Evolutionary conservation across 2,888 invertebrate genomes (phyloP).

Genomic region (Cataglyphis albicans): DNA sequence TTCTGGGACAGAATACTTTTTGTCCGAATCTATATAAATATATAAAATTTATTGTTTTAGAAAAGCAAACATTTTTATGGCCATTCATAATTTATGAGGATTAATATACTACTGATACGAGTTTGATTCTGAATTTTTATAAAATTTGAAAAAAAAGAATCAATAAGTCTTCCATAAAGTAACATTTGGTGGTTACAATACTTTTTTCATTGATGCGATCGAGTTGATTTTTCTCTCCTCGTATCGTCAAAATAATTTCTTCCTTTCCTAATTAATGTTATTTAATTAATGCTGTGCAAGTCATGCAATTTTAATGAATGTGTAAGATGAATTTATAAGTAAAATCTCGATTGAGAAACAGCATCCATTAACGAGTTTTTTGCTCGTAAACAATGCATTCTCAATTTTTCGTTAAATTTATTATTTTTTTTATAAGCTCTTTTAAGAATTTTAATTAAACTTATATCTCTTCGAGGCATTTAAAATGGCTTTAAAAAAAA

Average conservation of each 20-base stretch:
- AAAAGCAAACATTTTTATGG: neutral
- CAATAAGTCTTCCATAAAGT: neutral
- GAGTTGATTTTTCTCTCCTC: conserved; percentile 2
- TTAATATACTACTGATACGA: neutral
- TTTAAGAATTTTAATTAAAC: conserved; percentile 61
- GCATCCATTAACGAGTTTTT: conserved; percentile 1
- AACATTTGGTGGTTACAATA: neutral
- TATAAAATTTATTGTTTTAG: neutral
- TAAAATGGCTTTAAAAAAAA: too few relatives aligned
- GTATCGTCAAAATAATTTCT: neutral
- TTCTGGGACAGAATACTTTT: neutral
- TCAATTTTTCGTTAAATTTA: conserved; percentile 22
- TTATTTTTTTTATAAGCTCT: neutral
- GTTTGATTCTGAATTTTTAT: neutral
- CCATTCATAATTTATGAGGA: neutral
- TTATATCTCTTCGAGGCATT: neutral
- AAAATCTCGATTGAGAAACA: too few relatives aligned
- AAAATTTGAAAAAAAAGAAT: neutral
- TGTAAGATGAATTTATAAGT: conserved; percentile 21
- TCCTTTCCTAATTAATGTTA: neutral
- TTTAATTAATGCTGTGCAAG: neutral
- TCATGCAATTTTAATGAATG: neutral
- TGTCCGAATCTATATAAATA: neutral
- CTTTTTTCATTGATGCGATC: conserved; percentile 14
- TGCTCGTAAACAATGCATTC: conserved; percentile 18